Conservation (phyloP, 2,888 invertebrate species). For the Pecten maximus region DNA sequence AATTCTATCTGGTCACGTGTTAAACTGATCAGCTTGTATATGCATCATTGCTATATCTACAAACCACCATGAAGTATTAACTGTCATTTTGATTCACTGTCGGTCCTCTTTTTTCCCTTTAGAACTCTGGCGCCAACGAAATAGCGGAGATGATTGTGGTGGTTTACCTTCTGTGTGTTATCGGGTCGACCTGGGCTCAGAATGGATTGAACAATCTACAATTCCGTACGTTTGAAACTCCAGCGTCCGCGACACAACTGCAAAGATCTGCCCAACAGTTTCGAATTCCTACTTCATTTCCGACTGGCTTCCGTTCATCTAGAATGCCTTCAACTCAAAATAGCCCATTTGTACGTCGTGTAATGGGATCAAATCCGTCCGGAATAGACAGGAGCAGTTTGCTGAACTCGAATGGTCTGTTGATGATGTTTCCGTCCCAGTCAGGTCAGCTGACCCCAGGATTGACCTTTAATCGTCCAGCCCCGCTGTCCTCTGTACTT, state of each 20-base stretch:
- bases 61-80: no score
- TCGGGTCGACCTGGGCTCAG: not conserved
- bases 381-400: not conserved
- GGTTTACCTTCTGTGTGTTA: not conserved
- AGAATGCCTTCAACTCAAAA: not conserved
- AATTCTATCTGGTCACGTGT: no score
- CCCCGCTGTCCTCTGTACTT: not conserved
- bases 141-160: not conserved
- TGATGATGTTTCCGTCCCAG: not conserved
- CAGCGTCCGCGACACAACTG: not conserved
- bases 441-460: not conserved
- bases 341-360: not conserved
- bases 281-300: not conserved
- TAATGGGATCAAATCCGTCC: not conserved
- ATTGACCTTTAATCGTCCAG: not conserved
- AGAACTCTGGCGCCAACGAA: not conserved
- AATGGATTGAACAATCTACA: not conserved
- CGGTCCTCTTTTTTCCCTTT: not conserved
- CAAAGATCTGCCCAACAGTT: slow-evolving; percentile 18
- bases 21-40: no score
- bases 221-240: not conserved
- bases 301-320: not conserved
- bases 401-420: not conserved
- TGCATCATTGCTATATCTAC: no score
- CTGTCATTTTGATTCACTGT: no score